Evolutionary conservation across 2,113 vertebrate genomes (phyloP), one percentile per base, ranked within the genome.

Genomic region (Albula goreensis): DNA sequence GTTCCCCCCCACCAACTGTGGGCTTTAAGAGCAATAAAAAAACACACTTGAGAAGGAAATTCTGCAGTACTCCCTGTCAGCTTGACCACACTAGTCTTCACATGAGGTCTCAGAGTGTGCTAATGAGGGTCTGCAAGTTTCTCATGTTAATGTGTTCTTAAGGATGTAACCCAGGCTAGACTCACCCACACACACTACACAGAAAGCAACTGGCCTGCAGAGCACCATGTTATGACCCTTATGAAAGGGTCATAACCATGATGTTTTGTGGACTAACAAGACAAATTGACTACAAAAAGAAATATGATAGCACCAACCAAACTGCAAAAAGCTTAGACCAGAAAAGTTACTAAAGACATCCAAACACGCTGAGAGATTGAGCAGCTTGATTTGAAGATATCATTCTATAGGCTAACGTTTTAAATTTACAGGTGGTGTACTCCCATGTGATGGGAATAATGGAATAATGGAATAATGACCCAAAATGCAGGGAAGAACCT

Each of bases 381-480:
- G 11, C 70, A 31, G 5, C 83, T 83, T 57, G 9, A 15, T 81
- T 31, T 50, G 17, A 11, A 87, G 22, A 87, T 87, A 53, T 41
- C 41, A 6, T 74, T 13, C 9, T 22, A 66, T 74, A 50, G 87
- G 56, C 83, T 81, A 80, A 90, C 77, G 84, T 86, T 50, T 83
- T 52, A 48, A 81, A 74, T 89, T n/a, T 84, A 81, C 85, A 12
- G 83, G 41, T 25, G 22, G 15, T 60, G 81, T 60, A 83, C 77
- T 53, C 88, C 56, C 50, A 11, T 81, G 31, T 79, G 77, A n/a
- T n/a, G n/a, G n/a, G n/a, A n/a, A n/a, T n/a, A n/a, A n/a, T n/a
- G n/a, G n/a, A n/a, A n/a, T n/a, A n/a, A n/a, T 81, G 48, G 81
- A 48, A 77, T 88, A 87, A 86, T 81, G 17, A 83, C 84, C 77